phyloP scores from a whole-genome alignment of 2,797 vertebrate species.

The Phoebastria nigripes region DNA sequence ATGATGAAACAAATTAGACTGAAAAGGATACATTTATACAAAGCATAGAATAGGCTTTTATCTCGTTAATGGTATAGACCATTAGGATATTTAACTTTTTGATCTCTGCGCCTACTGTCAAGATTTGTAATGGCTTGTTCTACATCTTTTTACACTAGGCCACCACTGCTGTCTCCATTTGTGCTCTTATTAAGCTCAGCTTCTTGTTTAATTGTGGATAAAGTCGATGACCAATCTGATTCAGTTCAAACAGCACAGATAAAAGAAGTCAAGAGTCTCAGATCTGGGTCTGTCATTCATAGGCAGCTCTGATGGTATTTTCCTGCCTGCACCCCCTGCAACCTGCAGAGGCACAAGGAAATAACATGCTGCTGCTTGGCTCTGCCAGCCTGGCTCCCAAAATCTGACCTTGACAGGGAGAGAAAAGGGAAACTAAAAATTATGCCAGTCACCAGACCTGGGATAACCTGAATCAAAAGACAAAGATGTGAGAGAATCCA shows the following conservation, averaged over 20 bases:
- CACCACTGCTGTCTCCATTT: not conserved
- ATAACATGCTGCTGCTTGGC: accelerated
- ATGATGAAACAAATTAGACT: not conserved
- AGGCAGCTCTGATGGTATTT: not conserved
- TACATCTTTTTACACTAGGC: not conserved
- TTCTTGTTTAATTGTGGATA: not conserved
- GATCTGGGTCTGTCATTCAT: not conserved
- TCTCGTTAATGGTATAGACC: not conserved
- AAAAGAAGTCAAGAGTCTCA: not conserved
- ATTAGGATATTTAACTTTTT: not conserved
- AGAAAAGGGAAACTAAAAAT: not conserved
- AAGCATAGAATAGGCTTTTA: not conserved
- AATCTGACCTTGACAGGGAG: not conserved
- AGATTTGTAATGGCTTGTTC: not conserved
- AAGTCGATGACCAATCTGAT: not conserved
- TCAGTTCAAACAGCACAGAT: not conserved
- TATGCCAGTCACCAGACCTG: not conserved
- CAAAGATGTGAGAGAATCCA: not conserved
- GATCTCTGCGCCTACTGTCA: not conserved
- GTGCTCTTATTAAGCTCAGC: not conserved
- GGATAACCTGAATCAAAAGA: not conserved
- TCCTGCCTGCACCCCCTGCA: not conserved
- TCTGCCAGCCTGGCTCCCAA: not conserved
- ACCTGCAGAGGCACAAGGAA: not conserved
- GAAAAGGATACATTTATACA: not conserved